phyloP scores from a whole-genome alignment of 1,140 invertebrate species.

The Meloidogyne chitwoodi region DNA sequence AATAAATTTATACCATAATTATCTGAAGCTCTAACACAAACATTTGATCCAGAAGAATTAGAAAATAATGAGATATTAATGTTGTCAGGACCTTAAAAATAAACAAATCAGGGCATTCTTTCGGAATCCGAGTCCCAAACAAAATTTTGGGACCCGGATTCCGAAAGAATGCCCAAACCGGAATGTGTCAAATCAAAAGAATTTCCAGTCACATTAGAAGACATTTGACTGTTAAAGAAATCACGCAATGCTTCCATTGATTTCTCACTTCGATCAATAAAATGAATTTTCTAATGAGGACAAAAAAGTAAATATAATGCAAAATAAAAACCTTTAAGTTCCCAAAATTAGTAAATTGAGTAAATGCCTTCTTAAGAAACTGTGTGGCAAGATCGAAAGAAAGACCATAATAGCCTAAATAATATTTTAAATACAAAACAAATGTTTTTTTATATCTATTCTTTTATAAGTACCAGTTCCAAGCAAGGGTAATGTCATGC shows the following conservation, averaged over 20 bases:
- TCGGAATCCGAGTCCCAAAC: no score
- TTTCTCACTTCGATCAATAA: not conserved
- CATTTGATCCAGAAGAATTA: not conserved
- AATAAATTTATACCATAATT: not conserved
- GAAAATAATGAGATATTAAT: not conserved
- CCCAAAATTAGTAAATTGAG: conserved; percentile 14
- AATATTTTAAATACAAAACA: not conserved
- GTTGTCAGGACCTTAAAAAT: not conserved
- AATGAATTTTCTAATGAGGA: not conserved
- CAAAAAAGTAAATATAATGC: not conserved
- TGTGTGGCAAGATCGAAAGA: not conserved
- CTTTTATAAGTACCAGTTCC: conserved; percentile 8
- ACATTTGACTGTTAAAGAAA: not conserved
- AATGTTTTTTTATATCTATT: not conserved
- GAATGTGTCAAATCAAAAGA: not conserved
- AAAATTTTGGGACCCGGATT: no score
- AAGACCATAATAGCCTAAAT: not conserved
- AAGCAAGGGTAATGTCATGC: conserved; percentile 18
- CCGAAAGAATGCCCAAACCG: no score
- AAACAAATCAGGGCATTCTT: not conserved
- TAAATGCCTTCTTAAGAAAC: conserved; percentile 2
- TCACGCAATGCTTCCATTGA: not conserved
- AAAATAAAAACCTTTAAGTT: conserved; percentile 7
- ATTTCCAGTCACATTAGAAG: not conserved
- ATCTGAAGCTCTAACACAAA: not conserved